Percentiles rank a stretch among this genome's conserved stretches.
Conservation (phyloP, 2,888 invertebrate genomes). For the Hemaris fuciformis region DNA sequence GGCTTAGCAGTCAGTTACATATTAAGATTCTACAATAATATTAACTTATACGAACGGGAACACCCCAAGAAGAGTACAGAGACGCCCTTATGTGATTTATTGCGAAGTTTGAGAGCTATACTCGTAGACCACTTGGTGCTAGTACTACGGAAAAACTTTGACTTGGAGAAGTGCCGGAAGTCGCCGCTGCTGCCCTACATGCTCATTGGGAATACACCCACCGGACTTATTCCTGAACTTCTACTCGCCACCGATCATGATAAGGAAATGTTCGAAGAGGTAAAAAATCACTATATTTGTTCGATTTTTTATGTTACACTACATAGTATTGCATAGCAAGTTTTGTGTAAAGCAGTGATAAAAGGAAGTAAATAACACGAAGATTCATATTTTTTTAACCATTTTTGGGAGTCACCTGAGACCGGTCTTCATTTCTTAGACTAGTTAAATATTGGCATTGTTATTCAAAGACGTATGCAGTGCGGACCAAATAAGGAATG, state of each 20-base stretch:
- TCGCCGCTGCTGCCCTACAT: constrained; percentile 87
- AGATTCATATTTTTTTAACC: too few relatives aligned
- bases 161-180: constrained; percentile 73
- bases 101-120: constrained; percentile 80
- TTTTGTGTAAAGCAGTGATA: too few relatives aligned
- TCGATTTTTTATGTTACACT: background rate
- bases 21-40: constrained; percentile 84
- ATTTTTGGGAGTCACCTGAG: too few relatives aligned
- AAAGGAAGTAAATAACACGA: too few relatives aligned
- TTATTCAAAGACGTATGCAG: too few relatives aligned
- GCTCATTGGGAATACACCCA: constrained; percentile 86
- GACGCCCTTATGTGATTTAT: constrained; percentile 86
- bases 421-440: too few relatives aligned
- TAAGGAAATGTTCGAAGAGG: constrained; percentile 80
- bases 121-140: constrained; percentile 82
- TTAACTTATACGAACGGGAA: constrained; percentile 87
- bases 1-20: constrained; percentile 72
- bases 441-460: too few relatives aligned
- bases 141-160: constrained; percentile 78
- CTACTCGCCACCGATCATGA: constrained; percentile 83
- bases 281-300: constrained; percentile 32
- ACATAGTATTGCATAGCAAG: too few relatives aligned
- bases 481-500: too few relatives aligned
- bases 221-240: constrained; percentile 87
- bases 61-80: constrained; percentile 89